Base-by-base conservation (phyloP, 2,797 vertebrate genomes). In the Tolypeutes matacus region DNA sequence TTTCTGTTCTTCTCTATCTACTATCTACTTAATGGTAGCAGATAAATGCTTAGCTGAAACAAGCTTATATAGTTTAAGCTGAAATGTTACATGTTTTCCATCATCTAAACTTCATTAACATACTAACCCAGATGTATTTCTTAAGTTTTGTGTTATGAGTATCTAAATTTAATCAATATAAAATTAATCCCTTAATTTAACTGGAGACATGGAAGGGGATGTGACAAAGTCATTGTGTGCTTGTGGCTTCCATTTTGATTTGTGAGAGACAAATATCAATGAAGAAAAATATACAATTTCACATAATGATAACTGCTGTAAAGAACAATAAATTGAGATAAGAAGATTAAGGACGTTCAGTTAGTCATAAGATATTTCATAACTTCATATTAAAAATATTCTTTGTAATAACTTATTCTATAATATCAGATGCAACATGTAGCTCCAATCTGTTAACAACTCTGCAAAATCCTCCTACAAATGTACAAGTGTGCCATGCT, bases 371-470 rank as follows among this genome's bases (percentile, higher is more conserved):
- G 31, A 53, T 56, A 83, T 17, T 70, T 27, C 18, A 31, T 76
- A 69, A 76, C 88, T 70, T 86, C 20, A 39, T 70, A 31, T 23
- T 77, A 70, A 62, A 86, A 67, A 2, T 42, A 69, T 67, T 73
- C 34, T 95, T 95, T 42, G 51, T 56, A 81, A 92, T 70, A 60
- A 80, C 11, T 1, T 75, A 42, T 86, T 93, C 49, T 73, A 92
- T 93, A 93, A 88, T 89, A 64, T 20, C 31, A 65, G 75, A 2
- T 85, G 25, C 77, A 76, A 60, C 29, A 94, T 46, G 27, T 31
- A 64, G 29, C 58, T 96, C 93, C 51, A 56, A 31, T 83, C 62
- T 73, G 39, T 89, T 85, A 80, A 92, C 69, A 95, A 15, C 18
- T 62, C 53, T 70, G n/a, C 18, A 72, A 83, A 95, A 93, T 23